phyloP scores from a whole-genome alignment of 2,888 invertebrate species.

The Brachyptera putata region DNA sequence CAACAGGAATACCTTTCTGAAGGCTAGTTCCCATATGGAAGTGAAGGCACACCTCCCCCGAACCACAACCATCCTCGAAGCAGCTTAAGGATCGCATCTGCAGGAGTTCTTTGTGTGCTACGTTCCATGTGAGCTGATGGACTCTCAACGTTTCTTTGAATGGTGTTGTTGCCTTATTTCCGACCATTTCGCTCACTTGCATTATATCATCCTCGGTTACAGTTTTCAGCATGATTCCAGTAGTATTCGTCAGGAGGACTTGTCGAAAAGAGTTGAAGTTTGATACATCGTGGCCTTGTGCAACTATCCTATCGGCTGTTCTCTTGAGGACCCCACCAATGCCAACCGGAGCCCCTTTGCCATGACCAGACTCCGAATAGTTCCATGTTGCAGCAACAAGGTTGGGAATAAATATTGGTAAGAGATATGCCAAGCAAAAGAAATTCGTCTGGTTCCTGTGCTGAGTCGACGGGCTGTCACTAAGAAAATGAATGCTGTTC shows the following conservation, averaged over 20 bases:
- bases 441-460: slow-evolving; percentile 43
- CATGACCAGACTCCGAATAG: not conserved
- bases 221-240: not conserved
- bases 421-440: slow-evolving; percentile 29
- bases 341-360: not conserved
- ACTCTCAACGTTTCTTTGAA: not conserved
- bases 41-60: not conserved
- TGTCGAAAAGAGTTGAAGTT: not conserved
- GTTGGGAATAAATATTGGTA: not conserved
- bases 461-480: slow-evolving; percentile 42
- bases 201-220: not conserved
- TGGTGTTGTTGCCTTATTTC: not conserved
- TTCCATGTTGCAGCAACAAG: not conserved
- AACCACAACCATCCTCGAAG: not conserved
- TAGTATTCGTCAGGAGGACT: not conserved
- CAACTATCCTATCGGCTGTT: not conserved
- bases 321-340: not conserved
- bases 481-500: slow-evolving; percentile 39
- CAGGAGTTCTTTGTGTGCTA: not conserved
- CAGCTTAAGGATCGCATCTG: not conserved
- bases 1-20: not conserved
- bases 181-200: not conserved
- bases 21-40: not conserved
- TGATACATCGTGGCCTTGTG: not conserved
- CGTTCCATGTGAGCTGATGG: not conserved